Evolutionary conservation across 2,888 invertebrate genomes (phyloP), one percentile per base, ranked within the genome.

Genomic region (Cataglyphis albicans): DNA sequence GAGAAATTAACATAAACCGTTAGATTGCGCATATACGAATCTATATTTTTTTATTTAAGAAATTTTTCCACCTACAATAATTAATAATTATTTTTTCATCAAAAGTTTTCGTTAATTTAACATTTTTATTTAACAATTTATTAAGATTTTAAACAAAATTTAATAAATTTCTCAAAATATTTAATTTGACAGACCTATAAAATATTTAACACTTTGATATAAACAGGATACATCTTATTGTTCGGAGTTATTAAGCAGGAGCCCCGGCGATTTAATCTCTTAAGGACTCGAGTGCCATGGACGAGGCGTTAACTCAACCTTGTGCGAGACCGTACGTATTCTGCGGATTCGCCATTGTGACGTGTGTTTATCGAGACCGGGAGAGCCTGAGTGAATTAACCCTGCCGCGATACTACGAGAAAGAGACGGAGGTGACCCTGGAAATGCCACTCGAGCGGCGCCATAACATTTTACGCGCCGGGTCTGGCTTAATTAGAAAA

Each of bases 401-500:
- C 75, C 63, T 61, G 59, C 12, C 44, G 12, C 70, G 38, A 44
- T 57, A 32, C 32, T 29, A 57, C 41, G n/a, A 18, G 65, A 10
- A 29, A 52, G 64, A 55, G 52, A 83, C 61, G 67, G 44, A 74
- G 82, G 29, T 29, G 81, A 80, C 81, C 72, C 81, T 87, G 65
- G 86, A 86, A 86, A 84, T 72, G 84, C 81, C 84, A 87, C 87
- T 85, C 88, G 85, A 89, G 85, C 87, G 84, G 81, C 81, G 90
- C 85, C 89, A 82, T 90, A 92, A 90, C 90, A 89, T 91, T 92
- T 92, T 91, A 92, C 90, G 91, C 83, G 88, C 72, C 74, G 85
- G 89, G 88, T 87, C 89, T 87, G 89, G 89, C 90, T 93, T 92
- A 92, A 92, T 92, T 92, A 92, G 92, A 92, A 93, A 92, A 93